These are phyloP conservation scores for Stichodactyla helianthus DNA, from an alignment of 64 coral and sea anemone genomes.

Conservation along the genomic window DNA sequence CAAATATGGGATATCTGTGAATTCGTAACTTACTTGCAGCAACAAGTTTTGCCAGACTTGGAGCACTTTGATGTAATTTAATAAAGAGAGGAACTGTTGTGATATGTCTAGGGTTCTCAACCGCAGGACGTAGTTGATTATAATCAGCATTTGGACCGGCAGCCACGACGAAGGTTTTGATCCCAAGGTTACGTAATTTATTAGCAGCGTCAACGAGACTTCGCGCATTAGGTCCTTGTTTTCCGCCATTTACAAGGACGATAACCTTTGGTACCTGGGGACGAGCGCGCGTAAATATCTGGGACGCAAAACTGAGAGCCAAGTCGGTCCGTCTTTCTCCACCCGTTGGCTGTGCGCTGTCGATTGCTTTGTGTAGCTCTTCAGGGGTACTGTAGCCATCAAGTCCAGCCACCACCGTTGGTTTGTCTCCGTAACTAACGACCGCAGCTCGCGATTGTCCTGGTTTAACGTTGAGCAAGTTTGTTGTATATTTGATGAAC, in stretches of 20 bases:
- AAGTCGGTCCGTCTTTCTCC: conserved; percentile 33
- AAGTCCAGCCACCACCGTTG: conserved; percentile 14
- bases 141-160: conserved; percentile 22
- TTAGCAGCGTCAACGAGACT: neutral
- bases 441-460: conserved; percentile 44
- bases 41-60: neutral
- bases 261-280: conserved; percentile 19
- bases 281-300: conserved; percentile 6
- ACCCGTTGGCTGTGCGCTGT: conserved; percentile 8
- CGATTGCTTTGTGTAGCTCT: conserved; percentile 11
- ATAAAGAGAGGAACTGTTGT: conserved; percentile 25
- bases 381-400: neutral
- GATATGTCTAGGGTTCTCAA: conserved; percentile 38
- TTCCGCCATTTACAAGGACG: conserved; percentile 29
- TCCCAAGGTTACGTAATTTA: conserved; percentile 4
- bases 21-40: conserved; percentile 1
- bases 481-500: conserved; percentile 39
- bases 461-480: conserved; percentile 28
- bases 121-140: conserved; percentile 28
- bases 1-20: neutral
- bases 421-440: conserved; percentile 40
- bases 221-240: conserved; percentile 1
- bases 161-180: conserved; percentile 25
- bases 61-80: neutral
- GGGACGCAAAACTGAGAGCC: conserved; percentile 18